Evolutionary conservation across 2,113 vertebrate genomes (phyloP).

Genomic region (Megaptera novaeangliae): DNA sequence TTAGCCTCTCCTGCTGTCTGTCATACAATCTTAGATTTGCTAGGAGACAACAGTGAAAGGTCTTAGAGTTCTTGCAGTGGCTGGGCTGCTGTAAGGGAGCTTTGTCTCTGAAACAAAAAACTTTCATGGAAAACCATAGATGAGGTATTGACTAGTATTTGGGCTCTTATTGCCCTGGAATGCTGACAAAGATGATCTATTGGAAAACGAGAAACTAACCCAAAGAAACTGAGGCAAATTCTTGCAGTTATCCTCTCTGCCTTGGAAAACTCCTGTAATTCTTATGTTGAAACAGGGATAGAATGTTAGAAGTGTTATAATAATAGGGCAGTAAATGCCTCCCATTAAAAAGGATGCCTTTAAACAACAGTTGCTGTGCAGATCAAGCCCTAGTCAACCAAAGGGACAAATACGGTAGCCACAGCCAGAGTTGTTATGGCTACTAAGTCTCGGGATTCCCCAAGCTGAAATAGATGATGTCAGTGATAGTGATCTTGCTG

Average conservation of each 20-base stretch:
- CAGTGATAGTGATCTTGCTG: neutral
- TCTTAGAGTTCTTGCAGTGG: neutral
- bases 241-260: neutral
- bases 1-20: neutral
- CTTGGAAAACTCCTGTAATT: neutral
- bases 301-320: neutral
- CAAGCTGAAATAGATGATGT: neutral
- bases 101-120: neutral
- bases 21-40: neutral
- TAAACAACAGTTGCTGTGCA: neutral
- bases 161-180: neutral
- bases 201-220: constrained; percentile 11
- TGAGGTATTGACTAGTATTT: neutral
- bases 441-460: neutral
- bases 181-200: neutral
- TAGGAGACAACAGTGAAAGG: neutral
- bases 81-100: neutral
- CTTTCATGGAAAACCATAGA: neutral
- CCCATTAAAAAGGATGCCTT: neutral
- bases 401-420: neutral
- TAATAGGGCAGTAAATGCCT: neutral
- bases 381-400: neutral
- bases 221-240: neutral
- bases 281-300: neutral
- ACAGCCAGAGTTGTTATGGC: neutral